Base-by-base conservation (phyloP, 2,797 vertebrate species). In the Caiman crocodilus region DNA sequence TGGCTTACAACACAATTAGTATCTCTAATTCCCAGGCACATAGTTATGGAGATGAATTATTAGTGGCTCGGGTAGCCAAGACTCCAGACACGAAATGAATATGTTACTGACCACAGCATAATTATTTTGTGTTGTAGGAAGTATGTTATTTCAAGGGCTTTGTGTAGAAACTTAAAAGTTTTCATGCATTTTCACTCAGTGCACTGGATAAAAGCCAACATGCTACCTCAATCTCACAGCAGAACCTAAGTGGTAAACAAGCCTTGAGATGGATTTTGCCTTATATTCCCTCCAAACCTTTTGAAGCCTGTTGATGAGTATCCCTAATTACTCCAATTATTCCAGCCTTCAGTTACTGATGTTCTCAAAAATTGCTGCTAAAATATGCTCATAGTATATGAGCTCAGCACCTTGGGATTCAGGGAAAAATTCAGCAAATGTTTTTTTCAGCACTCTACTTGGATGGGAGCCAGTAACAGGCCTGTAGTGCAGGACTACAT, bases 1-100 rank as follows among this genome's bases (percentile, higher is more conserved):
- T 64, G 79, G 60, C 30, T 85, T 71, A 79, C 58, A 84, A 87
- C 7, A 74, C 71, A 87, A 90, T 95, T 91, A 95, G 76, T 93
- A 71, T 63, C 74, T 92, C 35, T 77, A 82, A 94, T 96, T 95
- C 82, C 94, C 89, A 87, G 0, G 0, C 32, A 30, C 65, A 21
- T 10, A 82, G 17, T 18, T 84, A 12, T 79, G 75, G 78, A 93
- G 90, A 92, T 84, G 82, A 81, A 94, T 94, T 90, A 86, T 64
- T 88, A 86, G 82, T 50, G 50, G 15, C 57, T 79, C 88, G 82
- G 50, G 88, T 78, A 93, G 80, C 79, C 87, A 95, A 84, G 32
- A 83, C 63, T 50, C 76, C 74, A 76, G 58, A 30, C 73, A 87
- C 79, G 78, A 78, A 80, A 67, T 76, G 35, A 94, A 28, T 69